Evolutionary conservation across 2,797 vertebrate genomes (phyloP), one percentile per base, ranked within the genome.

Genomic region (Steatocranus sp.): DNA sequence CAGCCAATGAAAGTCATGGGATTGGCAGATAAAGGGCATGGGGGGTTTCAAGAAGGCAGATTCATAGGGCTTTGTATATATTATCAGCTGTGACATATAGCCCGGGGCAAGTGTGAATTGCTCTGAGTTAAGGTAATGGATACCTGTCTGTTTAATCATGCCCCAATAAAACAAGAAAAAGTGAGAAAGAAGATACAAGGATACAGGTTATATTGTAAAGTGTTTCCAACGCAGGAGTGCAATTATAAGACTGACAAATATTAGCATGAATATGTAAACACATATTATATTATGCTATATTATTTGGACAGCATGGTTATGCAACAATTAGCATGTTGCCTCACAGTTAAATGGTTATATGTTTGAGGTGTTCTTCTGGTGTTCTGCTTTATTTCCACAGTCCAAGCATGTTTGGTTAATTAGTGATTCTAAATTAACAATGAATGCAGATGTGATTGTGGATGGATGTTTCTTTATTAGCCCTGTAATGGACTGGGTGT

Each of bases 21-120:
- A 94, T 95, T 96, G 94, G 78, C 94, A 96, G 94, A 93, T 90
- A 96, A 95, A 97, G 93, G 93, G 93, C 89, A 84, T 91, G 92
- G 34, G 91, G 92, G 93, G 96, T 95, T 97, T 97, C 87, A 82
- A 90, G 81, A 93, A 83, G 83, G 89, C 92, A 92, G 89, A 94
- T 91, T 91, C 89, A 77, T 49, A 91, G 92, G 95, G 87, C 88
- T 93, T 93, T 94, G 93, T 94, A 93, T 94, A 95, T 93, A 94
- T 95, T 95, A 94, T 75, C 46, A 46, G 86, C 84, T 89, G 76
- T 91, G 89, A 94, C 91, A 92, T 94, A 91, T 91, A 94, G 93
- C 92, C 87, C 82, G 66, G 56, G 87, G 91, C 91, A 81, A 85
- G 58, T 81, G 82, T 90, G 87, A 86, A 88, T 84, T 84, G 86